phyloP scores from a whole-genome alignment of 2,888 invertebrate species.

The Desoria tigrina region DNA sequence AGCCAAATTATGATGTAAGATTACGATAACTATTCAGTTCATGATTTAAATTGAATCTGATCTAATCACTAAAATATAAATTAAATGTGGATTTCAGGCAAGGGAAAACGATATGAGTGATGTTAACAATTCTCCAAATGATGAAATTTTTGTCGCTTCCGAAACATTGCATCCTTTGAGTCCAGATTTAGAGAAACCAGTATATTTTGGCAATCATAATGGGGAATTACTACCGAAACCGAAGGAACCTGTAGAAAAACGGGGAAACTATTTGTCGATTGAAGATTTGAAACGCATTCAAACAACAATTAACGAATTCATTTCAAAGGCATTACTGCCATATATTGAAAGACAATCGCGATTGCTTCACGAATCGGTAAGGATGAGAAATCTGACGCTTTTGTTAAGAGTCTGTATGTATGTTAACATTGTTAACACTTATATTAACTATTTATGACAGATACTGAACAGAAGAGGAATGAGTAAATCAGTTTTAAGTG shows the following conservation, averaged over 20 bases:
- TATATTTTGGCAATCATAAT: not conserved
- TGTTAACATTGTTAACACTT: no score
- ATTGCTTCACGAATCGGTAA: conserved; percentile 73
- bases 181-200: conserved; percentile 39
- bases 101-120: not conserved
- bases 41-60: no score
- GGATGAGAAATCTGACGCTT: conserved; percentile 48
- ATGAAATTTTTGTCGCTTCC: conserved; percentile 26
- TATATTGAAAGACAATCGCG: conserved; percentile 87
- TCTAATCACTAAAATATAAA: no score
- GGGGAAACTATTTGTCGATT: conserved; percentile 72
- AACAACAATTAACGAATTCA: conserved; percentile 83
- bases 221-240: not conserved
- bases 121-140: conserved; percentile 12
- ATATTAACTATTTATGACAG: no score
- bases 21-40: no score
- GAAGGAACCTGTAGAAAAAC: not conserved
- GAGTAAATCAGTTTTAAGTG: conserved; percentile 87
- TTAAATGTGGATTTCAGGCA: not conserved
- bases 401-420: not conserved
- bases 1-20: no score
- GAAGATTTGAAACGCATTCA: conserved; percentile 84
- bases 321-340: conserved; percentile 80
- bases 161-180: conserved; percentile 50
- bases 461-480: conserved; percentile 75